Conservation (phyloP, 2,113 vertebrate species). For the Cervus canadensis region DNA sequence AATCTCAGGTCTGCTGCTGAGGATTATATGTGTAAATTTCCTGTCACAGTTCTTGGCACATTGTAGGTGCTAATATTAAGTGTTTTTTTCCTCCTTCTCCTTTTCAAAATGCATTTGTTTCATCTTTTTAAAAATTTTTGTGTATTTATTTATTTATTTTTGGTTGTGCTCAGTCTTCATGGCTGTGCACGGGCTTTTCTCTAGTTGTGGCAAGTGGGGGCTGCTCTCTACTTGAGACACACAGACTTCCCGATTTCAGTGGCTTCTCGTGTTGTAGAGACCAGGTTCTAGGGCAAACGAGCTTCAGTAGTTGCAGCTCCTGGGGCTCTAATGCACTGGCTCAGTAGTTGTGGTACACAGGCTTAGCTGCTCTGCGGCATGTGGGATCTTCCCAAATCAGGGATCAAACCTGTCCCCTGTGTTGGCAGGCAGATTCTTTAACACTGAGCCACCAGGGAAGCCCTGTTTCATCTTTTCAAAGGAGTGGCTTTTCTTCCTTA, state of each 20-base stretch:
- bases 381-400: not conserved
- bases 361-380: not conserved
- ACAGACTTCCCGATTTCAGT: not conserved
- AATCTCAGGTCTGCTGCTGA: not conserved
- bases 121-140: not conserved
- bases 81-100: not conserved
- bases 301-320: not conserved
- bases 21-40: not conserved
- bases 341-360: not conserved
- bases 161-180: not conserved
- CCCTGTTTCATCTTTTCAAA: not conserved
- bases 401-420: not conserved
- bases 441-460: not conserved
- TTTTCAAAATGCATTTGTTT: constrained; percentile 3
- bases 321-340: not conserved
- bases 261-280: not conserved
- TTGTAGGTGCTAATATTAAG: not conserved
- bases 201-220: not conserved
- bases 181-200: not conserved
- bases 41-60: not conserved
- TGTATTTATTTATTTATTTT: not conserved
- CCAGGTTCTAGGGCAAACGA: not conserved
- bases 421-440: not conserved
- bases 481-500: not conserved
- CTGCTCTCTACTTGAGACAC: not conserved